These are phyloP conservation scores for Smutsia gigantea DNA, from an alignment of 2,797 vertebrate genomes.

Conservation along the genomic window DNA sequence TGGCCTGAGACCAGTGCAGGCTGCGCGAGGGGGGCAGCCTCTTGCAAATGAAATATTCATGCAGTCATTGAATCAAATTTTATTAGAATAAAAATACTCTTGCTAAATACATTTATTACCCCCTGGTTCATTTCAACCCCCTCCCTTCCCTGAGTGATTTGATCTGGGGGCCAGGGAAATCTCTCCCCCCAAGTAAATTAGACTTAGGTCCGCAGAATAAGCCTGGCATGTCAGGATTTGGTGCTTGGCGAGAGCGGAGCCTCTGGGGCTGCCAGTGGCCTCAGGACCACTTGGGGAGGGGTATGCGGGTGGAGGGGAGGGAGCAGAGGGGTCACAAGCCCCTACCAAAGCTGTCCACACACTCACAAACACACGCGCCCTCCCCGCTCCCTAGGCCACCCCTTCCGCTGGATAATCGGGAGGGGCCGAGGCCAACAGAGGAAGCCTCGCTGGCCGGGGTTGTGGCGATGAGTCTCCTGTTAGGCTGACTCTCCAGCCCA, in stretches of 20 bases:
- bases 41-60: conserved; percentile 77
- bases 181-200: conserved; percentile 60
- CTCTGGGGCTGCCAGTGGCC: background rate
- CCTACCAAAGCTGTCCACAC: rapidly evolving
- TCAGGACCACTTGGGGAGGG: background rate
- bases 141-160: conserved; percentile 74
- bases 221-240: background rate
- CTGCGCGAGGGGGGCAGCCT: conserved; percentile 5
- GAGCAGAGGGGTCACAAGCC: too few relatives aligned
- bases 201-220: conserved; percentile 74
- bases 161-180: conserved; percentile 70
- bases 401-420: background rate
- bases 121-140: conserved; percentile 75
- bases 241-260: background rate
- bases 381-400: background rate
- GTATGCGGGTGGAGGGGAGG: rapidly evolving
- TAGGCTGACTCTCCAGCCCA: background rate
- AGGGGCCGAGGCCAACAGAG: background rate
- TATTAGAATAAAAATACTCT: conserved; percentile 80
- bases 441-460: background rate
- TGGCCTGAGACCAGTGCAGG: conserved; percentile 31
- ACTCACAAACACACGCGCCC: rapidly evolving
- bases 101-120: conserved; percentile 78
- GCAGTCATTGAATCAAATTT: conserved; percentile 81
- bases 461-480: background rate